A percentile compares a stretch with the other conserved stretches of the same genome.
These are phyloP conservation scores for Sinohyriopsis cumingii DNA, from an alignment of 2,888 invertebrate species.

Conservation along the genomic window DNA sequence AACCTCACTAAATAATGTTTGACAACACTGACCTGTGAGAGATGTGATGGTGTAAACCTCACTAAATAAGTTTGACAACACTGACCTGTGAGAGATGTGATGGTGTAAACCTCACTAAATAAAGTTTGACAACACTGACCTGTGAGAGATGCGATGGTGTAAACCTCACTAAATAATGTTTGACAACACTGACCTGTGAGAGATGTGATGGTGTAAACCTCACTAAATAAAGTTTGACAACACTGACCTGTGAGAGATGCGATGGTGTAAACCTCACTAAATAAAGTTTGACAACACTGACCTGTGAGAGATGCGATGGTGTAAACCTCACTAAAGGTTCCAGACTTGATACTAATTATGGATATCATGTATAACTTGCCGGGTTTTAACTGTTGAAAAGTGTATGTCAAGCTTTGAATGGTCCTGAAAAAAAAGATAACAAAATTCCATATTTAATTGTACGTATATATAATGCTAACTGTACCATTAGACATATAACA, in stretches of 20 bases:
- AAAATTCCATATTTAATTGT: neutral
- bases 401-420: constrained; percentile 18
- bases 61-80: constrained; percentile 18
- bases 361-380: constrained; percentile 52
- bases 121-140: constrained; percentile 35
- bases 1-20: constrained; percentile 29
- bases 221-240: constrained; percentile 22
- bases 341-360: constrained; percentile 37
- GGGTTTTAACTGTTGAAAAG: constrained; percentile 44
- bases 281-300: constrained; percentile 17
- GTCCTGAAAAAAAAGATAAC: constrained; percentile 15
- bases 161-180: constrained; percentile 30
- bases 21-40: constrained; percentile 45
- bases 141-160: constrained; percentile 37
- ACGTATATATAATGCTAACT: no score
- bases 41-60: constrained; percentile 25
- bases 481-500: no score
- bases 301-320: constrained; percentile 42
- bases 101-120: constrained; percentile 28
- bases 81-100: constrained; percentile 48
- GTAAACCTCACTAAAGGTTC: constrained; percentile 26
- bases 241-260: constrained; percentile 48
- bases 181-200: constrained; percentile 45
- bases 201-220: constrained; percentile 20
- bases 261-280: constrained; percentile 28